Conservation (phyloP, 2,113 vertebrate genomes). For the Brachyistius frenatus region DNA sequence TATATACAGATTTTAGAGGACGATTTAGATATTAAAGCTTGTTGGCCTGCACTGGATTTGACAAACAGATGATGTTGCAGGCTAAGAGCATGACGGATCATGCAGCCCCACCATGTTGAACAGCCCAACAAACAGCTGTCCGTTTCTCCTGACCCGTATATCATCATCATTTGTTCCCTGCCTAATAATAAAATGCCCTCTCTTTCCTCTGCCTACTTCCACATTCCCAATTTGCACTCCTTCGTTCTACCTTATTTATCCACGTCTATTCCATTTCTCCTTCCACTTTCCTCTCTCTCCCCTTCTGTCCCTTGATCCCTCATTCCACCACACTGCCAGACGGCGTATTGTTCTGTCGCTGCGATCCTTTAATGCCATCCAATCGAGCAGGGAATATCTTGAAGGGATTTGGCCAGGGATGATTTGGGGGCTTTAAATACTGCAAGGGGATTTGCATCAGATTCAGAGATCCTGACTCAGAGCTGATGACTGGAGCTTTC, state of each 20-base stretch:
- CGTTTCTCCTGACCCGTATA: slow-evolving; percentile 11
- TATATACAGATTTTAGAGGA: slow-evolving; percentile 65
- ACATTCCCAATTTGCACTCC: slow-evolving; percentile 28
- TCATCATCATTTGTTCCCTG: slow-evolving; percentile 6
- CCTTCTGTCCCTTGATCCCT: slow-evolving; percentile 48
- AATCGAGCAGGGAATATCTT: slow-evolving; percentile 86
- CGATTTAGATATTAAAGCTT: slow-evolving; percentile 55
- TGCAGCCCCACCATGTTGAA: slow-evolving; percentile 44
- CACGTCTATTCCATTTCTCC: slow-evolving; percentile 37
- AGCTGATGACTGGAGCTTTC: slow-evolving; percentile 74
- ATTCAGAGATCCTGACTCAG: slow-evolving; percentile 81
- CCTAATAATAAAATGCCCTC: slow-evolving; percentile 23
- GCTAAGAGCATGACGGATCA: slow-evolving; percentile 49
- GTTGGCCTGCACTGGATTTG: slow-evolving; percentile 41
- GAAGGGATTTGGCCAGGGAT: slow-evolving; percentile 85
- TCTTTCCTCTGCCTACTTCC: slow-evolving; percentile 6
- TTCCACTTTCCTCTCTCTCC: slow-evolving; percentile 24
- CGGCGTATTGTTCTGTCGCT: slow-evolving; percentile 82
- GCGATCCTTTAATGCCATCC: slow-evolving; percentile 86
- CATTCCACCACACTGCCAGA: slow-evolving; percentile 69
- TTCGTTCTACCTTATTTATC: slow-evolving; percentile 17
- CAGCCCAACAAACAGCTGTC: slow-evolving; percentile 67
- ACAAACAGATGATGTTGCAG: slow-evolving; percentile 58
- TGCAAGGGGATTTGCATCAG: slow-evolving; percentile 84
- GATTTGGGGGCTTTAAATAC: slow-evolving; percentile 86